Percentiles rank a stretch among this genome's conserved stretches.
Conservation (phyloP, 2,797 vertebrate genomes). For the Eurystomus glaucurus region DNA sequence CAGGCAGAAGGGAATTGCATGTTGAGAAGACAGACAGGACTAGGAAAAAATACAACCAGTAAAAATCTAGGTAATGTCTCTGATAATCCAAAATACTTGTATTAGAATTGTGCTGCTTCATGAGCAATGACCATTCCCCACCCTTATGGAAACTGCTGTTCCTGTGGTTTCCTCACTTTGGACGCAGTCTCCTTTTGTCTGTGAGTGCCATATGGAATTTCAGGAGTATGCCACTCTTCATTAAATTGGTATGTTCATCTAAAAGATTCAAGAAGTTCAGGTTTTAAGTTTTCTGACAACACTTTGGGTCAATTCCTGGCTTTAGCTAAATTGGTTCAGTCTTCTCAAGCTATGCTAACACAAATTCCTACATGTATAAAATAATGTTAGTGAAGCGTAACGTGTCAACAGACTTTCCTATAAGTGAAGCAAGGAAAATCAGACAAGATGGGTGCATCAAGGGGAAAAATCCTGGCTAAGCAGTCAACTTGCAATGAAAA, state of each 20-base stretch:
- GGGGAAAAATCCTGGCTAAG: neutral
- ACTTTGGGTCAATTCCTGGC: neutral
- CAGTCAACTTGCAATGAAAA: neutral
- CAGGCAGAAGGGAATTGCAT: neutral
- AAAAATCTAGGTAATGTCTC: neutral
- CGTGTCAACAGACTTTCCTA: neutral
- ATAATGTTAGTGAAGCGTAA: conserved; percentile 21
- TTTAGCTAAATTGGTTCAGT: neutral
- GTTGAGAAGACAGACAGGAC: neutral
- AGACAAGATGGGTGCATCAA: neutral
- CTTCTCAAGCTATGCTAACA: neutral
- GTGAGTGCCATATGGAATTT: neutral
- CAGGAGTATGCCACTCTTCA: neutral
- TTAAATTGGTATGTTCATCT: neutral
- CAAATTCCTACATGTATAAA: neutral
- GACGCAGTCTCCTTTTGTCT: neutral
- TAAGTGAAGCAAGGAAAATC: neutral
- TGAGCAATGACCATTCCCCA: neutral
- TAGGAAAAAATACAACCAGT: neutral
- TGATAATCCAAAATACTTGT: neutral
- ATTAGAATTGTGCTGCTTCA: neutral
- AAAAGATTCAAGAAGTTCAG: neutral
- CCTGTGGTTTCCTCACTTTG: neutral
- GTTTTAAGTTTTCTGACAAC: conserved; percentile 22
- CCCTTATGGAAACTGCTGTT: fast-evolving